These are phyloP conservation scores for Echinarachnius parma DNA, from an alignment of 53 echinoderm and acorn worm genomes.

Conservation along the genomic window DNA sequence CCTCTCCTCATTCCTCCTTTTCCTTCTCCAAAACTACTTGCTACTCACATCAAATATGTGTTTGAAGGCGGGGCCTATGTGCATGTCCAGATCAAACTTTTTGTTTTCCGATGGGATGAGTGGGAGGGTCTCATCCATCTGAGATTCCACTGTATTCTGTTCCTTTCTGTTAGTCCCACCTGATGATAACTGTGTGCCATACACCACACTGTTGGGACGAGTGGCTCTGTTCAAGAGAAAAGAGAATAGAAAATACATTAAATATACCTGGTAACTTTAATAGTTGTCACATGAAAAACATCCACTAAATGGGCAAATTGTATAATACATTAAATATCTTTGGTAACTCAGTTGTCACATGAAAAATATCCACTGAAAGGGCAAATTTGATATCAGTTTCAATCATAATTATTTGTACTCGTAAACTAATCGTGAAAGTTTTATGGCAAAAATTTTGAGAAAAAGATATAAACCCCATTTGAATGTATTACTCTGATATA, in stretches of 20 bases:
- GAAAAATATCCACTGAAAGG: too few species aligned
- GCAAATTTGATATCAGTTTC: too few species aligned
- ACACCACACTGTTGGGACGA: conserved; percentile 22
- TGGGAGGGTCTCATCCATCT: conserved; percentile 9
- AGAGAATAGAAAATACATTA: background rate
- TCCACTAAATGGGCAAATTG: too few species aligned
- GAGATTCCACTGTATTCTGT: background rate
- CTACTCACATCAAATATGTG: conserved; percentile 86
- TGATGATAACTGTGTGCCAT: conserved; percentile 6
- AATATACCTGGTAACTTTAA: too few species aligned
- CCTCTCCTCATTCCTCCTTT: background rate
- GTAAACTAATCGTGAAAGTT: too few species aligned
- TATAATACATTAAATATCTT: too few species aligned
- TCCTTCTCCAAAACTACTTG: background rate
- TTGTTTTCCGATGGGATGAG: conserved; percentile 13
- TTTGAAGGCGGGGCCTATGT: conserved; percentile 76
- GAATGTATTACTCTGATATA: too few species aligned
- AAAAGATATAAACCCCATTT: too few species aligned
- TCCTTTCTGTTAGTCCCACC: background rate
- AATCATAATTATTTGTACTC: too few species aligned
- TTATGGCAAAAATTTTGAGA: too few species aligned
- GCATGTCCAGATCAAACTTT: conserved; percentile 16
- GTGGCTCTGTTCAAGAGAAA: conserved; percentile 1
- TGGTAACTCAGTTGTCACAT: too few species aligned
- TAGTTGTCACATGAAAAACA: too few species aligned